Conservation (phyloP, 2,888 invertebrate species). For the Thumatha senex region DNA sequence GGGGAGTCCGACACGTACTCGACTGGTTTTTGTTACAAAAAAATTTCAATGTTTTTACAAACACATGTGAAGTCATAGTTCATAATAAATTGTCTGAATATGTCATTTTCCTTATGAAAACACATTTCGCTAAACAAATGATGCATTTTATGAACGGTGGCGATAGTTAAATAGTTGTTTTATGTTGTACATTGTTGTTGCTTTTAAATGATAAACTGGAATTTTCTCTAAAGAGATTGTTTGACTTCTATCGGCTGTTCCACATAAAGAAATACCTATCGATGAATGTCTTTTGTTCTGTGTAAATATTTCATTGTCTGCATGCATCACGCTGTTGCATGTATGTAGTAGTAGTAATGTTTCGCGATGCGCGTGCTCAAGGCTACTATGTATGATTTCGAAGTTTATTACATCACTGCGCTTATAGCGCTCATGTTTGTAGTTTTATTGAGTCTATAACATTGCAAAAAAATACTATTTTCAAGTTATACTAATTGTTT, state of each 20-base stretch:
- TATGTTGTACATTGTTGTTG: constrained; percentile 4
- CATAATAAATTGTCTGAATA: constrained; percentile 10
- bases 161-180: constrained; percentile 3
- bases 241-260: constrained; percentile 9
- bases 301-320: constrained; percentile 19
- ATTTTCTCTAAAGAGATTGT: not conserved
- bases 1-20: too few relatives aligned
- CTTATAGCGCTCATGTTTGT: constrained; percentile 12
- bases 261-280: constrained; percentile 13
- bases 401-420: constrained; percentile 31
- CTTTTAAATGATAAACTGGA: not conserved
- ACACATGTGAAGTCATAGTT: constrained; percentile 8
- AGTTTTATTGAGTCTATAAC: constrained; percentile 2
- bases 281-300: constrained; percentile 31
- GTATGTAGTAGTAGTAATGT: constrained; percentile 7
- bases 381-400: constrained; percentile 15
- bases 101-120: constrained; percentile 11
- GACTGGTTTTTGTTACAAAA: too few relatives aligned
- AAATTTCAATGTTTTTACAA: not conserved
- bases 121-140: constrained; percentile 12
- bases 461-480: too few relatives aligned
- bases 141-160: constrained; percentile 10
- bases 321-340: not conserved
- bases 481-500: too few relatives aligned
- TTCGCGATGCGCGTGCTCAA: constrained; percentile 14